Conservation (phyloP, 2,888 invertebrate species). For the Mythimna lalbum region DNA sequence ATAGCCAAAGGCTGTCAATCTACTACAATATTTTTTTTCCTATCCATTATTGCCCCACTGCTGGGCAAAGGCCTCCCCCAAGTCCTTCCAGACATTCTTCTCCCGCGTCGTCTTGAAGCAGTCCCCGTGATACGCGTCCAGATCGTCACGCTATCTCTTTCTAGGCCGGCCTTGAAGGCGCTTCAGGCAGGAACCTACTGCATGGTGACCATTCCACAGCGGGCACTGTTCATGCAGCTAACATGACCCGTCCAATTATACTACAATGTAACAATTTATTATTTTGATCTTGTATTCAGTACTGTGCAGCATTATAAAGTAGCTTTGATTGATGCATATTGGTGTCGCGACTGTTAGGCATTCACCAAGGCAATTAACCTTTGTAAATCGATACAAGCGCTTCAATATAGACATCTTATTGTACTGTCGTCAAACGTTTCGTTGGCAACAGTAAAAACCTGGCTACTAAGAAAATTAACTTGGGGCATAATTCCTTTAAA, state of each 20-base stretch:
- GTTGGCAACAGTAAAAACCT: background rate
- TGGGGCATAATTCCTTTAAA: background rate
- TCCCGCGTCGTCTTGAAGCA: too few relatives aligned
- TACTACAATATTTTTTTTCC: background rate
- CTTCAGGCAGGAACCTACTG: too few relatives aligned
- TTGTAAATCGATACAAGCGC: slow-evolving; percentile 28
- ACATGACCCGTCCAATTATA: too few relatives aligned
- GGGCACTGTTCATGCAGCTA: too few relatives aligned
- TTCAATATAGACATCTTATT: slow-evolving; percentile 1
- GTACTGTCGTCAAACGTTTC: background rate
- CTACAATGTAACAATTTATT: slow-evolving; percentile 32
- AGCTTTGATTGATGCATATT: slow-evolving; percentile 57
- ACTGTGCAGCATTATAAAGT: slow-evolving; percentile 40
- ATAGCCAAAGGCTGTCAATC: slow-evolving; percentile 21
- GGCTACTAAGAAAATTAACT: background rate
- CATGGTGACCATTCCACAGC: too few relatives aligned
- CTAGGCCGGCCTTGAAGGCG: too few relatives aligned
- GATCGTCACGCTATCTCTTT: too few relatives aligned
- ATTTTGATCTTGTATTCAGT: slow-evolving; percentile 34
- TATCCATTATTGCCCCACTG: too few relatives aligned
- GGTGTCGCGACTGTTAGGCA: slow-evolving; percentile 34
- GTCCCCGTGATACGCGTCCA: too few relatives aligned
- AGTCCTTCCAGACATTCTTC: too few relatives aligned
- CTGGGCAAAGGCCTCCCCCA: too few relatives aligned
- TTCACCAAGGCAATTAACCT: slow-evolving; percentile 37